phyloP scores from a whole-genome alignment of 2,888 invertebrate species.

The Polydrusus tereticollis region DNA sequence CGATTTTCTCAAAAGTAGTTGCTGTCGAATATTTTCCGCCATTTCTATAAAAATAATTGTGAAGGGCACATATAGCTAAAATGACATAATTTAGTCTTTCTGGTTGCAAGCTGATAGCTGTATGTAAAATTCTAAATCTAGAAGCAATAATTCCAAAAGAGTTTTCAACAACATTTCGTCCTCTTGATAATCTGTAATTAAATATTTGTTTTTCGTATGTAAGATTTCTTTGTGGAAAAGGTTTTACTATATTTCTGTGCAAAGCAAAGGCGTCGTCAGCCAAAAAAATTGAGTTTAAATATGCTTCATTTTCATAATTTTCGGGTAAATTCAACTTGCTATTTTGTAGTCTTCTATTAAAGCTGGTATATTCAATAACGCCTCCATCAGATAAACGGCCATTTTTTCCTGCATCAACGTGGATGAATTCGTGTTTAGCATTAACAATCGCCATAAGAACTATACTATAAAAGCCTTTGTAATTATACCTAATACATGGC shows the following conservation, averaged over 20 bases:
- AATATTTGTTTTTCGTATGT: slow-evolving; percentile 33
- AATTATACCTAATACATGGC: slow-evolving; percentile 52
- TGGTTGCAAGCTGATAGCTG: slow-evolving; percentile 20
- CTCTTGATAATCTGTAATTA: slow-evolving; percentile 40
- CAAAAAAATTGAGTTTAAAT: slow-evolving; percentile 25
- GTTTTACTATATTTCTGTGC: slow-evolving; percentile 51
- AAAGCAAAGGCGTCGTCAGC: slow-evolving; percentile 48
- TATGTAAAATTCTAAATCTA: slow-evolving; percentile 49
- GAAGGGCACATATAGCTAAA: slow-evolving; percentile 57
- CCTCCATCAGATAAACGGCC: slow-evolving; percentile 51
- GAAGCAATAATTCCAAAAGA: slow-evolving; percentile 52
- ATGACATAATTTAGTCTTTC: slow-evolving; percentile 22
- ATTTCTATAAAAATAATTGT: neutral
- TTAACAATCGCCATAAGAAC: slow-evolving; percentile 53
- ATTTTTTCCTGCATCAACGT: slow-evolving; percentile 49
- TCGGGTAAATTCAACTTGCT: slow-evolving; percentile 34
- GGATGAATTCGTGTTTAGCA: slow-evolving; percentile 52
- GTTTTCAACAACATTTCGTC: slow-evolving; percentile 50
- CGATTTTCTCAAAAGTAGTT: neutral
- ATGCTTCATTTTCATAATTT: neutral
- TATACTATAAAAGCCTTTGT: slow-evolving; percentile 48
- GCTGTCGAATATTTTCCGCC: neutral
- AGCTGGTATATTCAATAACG: slow-evolving; percentile 49
- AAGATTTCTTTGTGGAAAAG: slow-evolving; percentile 48
- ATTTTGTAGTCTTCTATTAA: slow-evolving; percentile 27